Conservation (phyloP, 2,888 invertebrate species). For the Hirtodrosophila trivittata region DNA sequence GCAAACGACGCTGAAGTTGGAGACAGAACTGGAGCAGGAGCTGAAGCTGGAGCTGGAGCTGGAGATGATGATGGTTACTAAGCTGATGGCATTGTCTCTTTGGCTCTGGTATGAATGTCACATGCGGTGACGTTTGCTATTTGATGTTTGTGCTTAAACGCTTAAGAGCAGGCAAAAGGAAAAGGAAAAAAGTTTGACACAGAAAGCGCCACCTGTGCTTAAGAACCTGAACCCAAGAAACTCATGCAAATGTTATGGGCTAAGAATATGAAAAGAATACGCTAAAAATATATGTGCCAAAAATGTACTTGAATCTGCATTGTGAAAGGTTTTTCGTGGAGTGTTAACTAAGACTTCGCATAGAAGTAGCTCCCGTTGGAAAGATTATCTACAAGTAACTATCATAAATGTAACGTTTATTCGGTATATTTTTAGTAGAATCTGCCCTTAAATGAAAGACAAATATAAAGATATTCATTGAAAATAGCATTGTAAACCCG, state of each 20-base stretch:
- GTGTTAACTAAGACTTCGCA: not conserved
- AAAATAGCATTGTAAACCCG: not conserved
- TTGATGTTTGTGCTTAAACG: constrained; percentile 50
- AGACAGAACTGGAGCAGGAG: not conserved
- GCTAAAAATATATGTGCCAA: not conserved
- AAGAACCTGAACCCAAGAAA: not conserved
- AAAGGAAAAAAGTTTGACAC: constrained; percentile 14
- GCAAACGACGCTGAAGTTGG: not conserved
- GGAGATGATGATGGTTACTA: not conserved
- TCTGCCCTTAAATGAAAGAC: no score
- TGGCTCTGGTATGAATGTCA: constrained; percentile 43
- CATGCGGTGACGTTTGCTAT: constrained; percentile 41
- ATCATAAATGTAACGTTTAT: no score
- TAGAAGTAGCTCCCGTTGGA: not conserved
- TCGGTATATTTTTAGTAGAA: no score
- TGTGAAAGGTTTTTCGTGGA: constrained; percentile 7
- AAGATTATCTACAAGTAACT: no score
- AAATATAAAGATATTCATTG: no score
- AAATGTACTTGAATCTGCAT: constrained; percentile 18
- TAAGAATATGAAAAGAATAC: not conserved
- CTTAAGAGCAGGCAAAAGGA: constrained; percentile 35
- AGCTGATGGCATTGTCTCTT: constrained; percentile 29
- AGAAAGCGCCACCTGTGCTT: constrained; percentile 24
- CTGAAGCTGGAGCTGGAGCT: not conserved
- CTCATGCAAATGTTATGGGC: constrained; percentile 11